Percentiles rank a stretch among this genome's conserved stretches.
Evolutionary conservation across 64 coral and sea anemone genomes (phyloP).

Genomic region (Montipora sp.): DNA sequence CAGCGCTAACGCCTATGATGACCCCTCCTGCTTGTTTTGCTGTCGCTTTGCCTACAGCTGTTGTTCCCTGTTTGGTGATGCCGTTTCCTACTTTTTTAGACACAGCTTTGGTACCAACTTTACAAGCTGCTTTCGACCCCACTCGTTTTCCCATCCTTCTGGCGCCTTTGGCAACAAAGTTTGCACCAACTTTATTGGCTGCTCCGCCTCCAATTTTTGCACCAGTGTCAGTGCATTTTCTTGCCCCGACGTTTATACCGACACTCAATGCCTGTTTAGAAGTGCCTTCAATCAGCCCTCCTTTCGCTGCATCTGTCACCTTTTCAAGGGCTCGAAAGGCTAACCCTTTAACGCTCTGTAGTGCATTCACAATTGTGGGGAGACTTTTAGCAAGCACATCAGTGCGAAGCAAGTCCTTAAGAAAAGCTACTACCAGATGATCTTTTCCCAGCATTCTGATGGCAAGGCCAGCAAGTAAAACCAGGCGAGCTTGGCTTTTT

Average conservation of each 20-base stretch:
- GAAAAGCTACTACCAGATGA: slow-evolving; percentile 1
- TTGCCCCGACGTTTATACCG: neutral
- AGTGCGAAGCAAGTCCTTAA: neutral
- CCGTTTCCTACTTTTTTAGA: neutral
- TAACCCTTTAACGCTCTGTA: neutral
- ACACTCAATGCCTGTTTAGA: neutral
- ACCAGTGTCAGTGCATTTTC: neutral
- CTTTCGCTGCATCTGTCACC: neutral
- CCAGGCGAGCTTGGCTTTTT: neutral
- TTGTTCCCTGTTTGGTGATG: neutral
- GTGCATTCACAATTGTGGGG: neutral
- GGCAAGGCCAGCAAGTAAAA: slow-evolving; percentile 12
- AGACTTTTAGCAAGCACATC: neutral
- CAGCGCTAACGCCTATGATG: neutral
- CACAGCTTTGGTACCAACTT: neutral
- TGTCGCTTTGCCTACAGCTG: neutral
- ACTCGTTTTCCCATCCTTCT: neutral
- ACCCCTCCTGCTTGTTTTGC: neutral
- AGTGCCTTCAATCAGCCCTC: neutral
- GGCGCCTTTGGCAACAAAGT: neutral
- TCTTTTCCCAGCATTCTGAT: slow-evolving; percentile 2
- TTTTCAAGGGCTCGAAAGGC: neutral
- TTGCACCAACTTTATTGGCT: neutral
- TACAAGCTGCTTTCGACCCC: neutral
- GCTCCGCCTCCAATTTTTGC: neutral